phyloP scores from a whole-genome alignment of 2,888 invertebrate genomes.

The Suillia variegata region DNA sequence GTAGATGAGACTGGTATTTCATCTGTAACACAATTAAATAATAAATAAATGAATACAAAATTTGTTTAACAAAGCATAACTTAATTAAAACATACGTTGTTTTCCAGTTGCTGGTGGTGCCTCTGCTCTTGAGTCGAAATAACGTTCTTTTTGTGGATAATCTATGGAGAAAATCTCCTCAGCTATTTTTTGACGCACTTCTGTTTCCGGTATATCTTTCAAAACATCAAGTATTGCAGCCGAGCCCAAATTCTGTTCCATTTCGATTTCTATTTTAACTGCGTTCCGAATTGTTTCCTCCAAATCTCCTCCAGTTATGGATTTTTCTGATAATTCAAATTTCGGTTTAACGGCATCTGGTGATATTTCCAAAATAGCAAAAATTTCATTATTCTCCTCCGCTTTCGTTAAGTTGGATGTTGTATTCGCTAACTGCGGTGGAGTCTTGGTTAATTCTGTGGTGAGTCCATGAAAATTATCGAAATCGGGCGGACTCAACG shows the following conservation, averaged over 20 bases:
- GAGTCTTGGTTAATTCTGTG: not conserved
- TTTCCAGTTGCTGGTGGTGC: not conserved
- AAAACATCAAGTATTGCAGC: conserved; percentile 25
- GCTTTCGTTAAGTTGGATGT: not conserved
- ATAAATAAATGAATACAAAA: too few species aligned
- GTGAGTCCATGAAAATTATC: conserved; percentile 34
- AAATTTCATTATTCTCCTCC: conserved; percentile 16
- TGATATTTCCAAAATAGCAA: not conserved
- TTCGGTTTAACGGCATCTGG: conserved; percentile 12
- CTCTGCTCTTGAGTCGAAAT: not conserved
- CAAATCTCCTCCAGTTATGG: too few species aligned
- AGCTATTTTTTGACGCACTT: conserved; percentile 27
- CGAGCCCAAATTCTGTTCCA: conserved; percentile 26
- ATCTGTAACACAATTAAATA: too few species aligned
- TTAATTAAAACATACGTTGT: not conserved
- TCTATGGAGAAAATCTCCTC: conserved; percentile 26
- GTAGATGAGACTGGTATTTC: too few species aligned
- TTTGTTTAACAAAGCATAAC: too few species aligned
- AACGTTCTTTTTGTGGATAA: too few species aligned
- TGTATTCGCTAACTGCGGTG: conserved; percentile 24
- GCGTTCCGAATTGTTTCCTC: conserved; percentile 49
- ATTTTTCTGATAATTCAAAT: not conserved
- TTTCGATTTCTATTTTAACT: conserved; percentile 44
- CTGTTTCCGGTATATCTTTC: conserved; percentile 30
- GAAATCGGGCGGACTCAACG: conserved; percentile 10